A percentile compares a stretch with the other conserved stretches of the same genome.
Conservation (phyloP, 1,140 invertebrate genomes). For the Trialeurodes vaporariorum region DNA sequence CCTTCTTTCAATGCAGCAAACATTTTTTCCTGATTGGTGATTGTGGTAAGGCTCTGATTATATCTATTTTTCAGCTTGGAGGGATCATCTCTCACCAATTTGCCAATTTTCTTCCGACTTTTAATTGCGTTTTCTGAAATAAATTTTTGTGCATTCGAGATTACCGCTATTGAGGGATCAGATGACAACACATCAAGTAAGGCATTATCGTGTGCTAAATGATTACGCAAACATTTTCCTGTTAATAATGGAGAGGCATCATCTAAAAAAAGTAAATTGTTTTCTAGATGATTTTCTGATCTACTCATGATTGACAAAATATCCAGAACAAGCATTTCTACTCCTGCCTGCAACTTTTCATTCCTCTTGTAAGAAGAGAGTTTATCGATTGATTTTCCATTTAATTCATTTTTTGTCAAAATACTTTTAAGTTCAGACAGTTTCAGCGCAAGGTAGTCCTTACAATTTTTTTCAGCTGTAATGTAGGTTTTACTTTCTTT, state of each 20-base stretch:
- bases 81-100: background rate
- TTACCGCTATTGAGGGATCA: constrained; percentile 8
- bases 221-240: constrained; percentile 15
- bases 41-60: background rate
- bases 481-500: background rate
- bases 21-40: constrained; percentile 12
- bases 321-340: constrained; percentile 15
- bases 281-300: constrained; percentile 1
- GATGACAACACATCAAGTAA: constrained; percentile 9
- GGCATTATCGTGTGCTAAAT: constrained; percentile 13
- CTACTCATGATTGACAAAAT: constrained; percentile 12
- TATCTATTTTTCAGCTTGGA: constrained; percentile 5
- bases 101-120: background rate
- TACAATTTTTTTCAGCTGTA: background rate
- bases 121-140: background rate
- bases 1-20: constrained; percentile 13
- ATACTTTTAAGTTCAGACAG: constrained; percentile 4
- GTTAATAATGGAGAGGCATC: constrained; percentile 7
- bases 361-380: background rate
- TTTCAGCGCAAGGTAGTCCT: background rate
- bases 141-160: constrained; percentile 3
- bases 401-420: background rate
- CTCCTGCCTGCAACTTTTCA: constrained; percentile 10
- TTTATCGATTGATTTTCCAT: background rate
- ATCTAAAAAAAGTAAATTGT: constrained; percentile 15